These are phyloP conservation scores for Bungarus multicinctus DNA, from an alignment of 2,113 vertebrate genomes.

Conservation along the genomic window DNA sequence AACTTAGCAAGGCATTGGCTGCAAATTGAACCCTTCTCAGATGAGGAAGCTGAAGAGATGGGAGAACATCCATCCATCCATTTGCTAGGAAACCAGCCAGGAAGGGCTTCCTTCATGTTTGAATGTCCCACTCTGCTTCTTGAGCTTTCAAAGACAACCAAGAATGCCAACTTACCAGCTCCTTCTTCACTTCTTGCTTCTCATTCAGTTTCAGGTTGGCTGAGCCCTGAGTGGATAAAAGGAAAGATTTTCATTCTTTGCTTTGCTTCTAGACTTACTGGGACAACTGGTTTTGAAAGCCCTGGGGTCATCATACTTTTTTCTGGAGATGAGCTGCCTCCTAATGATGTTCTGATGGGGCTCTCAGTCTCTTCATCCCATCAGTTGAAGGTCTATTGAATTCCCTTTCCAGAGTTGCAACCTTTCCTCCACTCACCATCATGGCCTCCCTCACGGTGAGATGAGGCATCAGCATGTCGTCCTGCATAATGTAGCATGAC, in stretches of 20 bases:
- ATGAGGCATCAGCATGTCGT: slow-evolving; percentile 95
- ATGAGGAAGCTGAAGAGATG: background rate
- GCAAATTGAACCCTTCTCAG: background rate
- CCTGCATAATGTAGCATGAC: slow-evolving; percentile 99
- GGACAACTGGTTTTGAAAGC: background rate
- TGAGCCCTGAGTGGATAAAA: slow-evolving; percentile 78
- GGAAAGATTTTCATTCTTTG: background rate
- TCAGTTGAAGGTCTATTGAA: background rate
- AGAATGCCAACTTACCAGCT: slow-evolving; percentile 79
- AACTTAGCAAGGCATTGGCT: background rate
- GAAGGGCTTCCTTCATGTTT: background rate
- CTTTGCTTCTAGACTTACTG: background rate
- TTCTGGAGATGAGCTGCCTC: background rate
- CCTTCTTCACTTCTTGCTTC: slow-evolving; percentile 93
- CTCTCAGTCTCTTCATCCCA: background rate
- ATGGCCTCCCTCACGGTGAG: slow-evolving; percentile 92
- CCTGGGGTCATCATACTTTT: background rate
- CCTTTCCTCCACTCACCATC: slow-evolving; percentile 80
- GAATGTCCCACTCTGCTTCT: background rate
- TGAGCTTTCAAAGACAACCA: background rate
- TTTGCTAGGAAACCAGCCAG: background rate
- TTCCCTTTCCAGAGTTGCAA: background rate
- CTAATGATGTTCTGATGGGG: too few species aligned
- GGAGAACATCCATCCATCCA: background rate
- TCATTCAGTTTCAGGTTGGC: slow-evolving; percentile 95